These are phyloP conservation scores for Spinibarbus caldwelli DNA, from an alignment of 2,797 vertebrate species.

Conservation along the genomic window DNA sequence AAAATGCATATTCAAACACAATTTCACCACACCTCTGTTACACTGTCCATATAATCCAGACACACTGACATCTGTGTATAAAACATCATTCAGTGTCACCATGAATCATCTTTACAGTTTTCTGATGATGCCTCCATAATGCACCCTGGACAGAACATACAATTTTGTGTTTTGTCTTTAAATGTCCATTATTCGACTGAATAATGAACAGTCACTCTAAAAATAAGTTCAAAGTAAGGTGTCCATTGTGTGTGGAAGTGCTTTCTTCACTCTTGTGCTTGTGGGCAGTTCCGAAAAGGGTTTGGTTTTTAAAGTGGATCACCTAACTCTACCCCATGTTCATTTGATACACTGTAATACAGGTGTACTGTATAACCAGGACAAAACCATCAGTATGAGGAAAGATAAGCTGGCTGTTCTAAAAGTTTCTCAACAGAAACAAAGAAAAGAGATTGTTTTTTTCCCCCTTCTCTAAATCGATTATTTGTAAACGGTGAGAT, in stretches of 20 bases:
- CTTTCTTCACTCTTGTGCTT: constrained; percentile 37
- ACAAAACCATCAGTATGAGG: constrained; percentile 57
- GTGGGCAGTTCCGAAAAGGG: constrained; percentile 14
- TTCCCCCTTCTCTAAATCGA: not conserved
- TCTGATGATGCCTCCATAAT: not conserved
- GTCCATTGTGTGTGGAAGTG: not conserved
- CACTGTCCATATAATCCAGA: not conserved
- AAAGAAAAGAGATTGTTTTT: constrained; percentile 40
- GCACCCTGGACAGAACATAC: not conserved
- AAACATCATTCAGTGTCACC: not conserved
- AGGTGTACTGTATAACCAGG: constrained; percentile 54
- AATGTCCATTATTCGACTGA: not conserved
- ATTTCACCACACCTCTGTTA: not conserved
- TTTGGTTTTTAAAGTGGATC: constrained; percentile 31
- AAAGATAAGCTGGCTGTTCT: constrained; percentile 52
- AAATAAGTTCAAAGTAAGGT: not conserved
- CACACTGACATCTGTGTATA: not conserved
- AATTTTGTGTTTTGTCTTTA: not conserved
- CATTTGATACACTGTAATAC: constrained; percentile 56
- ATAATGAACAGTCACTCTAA: not conserved
- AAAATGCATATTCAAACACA: not conserved
- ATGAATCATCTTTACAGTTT: not conserved
- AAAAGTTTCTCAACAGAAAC: constrained; percentile 42
- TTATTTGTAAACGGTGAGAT: constrained; percentile 45
- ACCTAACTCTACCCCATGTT: constrained; percentile 23